Evolutionary conservation across 2,797 vertebrate genomes (phyloP).

Genomic region (Anguilla megastoma): DNA sequence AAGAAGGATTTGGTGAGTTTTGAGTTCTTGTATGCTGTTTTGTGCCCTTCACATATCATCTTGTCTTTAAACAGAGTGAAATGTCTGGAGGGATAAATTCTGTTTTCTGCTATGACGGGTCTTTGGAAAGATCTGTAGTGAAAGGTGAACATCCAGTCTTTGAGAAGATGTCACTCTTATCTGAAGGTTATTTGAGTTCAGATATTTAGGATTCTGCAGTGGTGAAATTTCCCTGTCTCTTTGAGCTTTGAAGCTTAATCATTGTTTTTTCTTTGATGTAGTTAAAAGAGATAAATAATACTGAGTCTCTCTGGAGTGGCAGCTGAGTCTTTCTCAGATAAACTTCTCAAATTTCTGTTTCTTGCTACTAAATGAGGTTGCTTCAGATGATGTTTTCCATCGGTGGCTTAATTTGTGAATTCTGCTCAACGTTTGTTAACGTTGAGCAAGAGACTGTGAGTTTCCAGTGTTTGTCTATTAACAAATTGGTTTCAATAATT

Average conservation of each 20-base stretch:
- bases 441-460: not conserved
- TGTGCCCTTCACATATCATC: not conserved
- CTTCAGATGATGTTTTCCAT: not conserved
- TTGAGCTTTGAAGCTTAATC: not conserved
- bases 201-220: not conserved
- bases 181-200: slow-evolving; percentile 23
- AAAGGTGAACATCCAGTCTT: not conserved
- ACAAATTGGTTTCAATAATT: not conserved
- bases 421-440: not conserved
- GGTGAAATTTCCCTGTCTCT: not conserved
- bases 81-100: not conserved
- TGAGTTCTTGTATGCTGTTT: not conserved
- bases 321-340: not conserved
- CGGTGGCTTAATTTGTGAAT: not conserved
- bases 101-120: not conserved
- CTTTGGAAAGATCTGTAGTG: not conserved
- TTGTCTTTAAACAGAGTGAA: not conserved
- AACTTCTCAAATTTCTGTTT: not conserved
- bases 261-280: not conserved
- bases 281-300: not conserved
- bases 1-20: not conserved
- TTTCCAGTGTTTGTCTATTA: not conserved
- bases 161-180: not conserved
- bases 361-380: not conserved
- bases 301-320: not conserved